phyloP scores from a whole-genome alignment of 1,140 invertebrate genomes.

The Drosophila pectinifera region DNA sequence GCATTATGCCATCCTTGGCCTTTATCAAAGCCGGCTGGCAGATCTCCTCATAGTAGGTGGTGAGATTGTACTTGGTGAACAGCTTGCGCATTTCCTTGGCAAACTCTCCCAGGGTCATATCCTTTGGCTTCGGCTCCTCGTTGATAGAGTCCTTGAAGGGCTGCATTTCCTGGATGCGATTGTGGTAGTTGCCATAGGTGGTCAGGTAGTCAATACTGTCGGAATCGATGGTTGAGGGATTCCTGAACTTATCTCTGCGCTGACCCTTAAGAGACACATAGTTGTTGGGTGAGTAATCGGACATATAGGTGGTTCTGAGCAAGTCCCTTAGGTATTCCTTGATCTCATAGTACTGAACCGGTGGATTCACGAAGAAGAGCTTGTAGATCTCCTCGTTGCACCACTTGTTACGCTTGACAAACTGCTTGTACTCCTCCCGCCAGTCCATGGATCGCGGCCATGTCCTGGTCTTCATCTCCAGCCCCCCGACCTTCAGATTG shows the following conservation, averaged over 20 bases:
- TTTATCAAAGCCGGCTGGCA: constrained; percentile 64
- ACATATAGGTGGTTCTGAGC: constrained; percentile 48
- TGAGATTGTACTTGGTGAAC: constrained; percentile 62
- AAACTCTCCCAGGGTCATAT: constrained; percentile 32
- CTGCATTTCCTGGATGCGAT: constrained; percentile 55
- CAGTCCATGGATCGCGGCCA: constrained; percentile 67
- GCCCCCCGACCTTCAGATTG: constrained; percentile 52
- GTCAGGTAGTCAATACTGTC: constrained; percentile 46
- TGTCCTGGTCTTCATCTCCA: constrained; percentile 42
- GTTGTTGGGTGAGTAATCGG: constrained; percentile 54
- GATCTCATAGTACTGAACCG: constrained; percentile 40
- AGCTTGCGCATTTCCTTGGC: constrained; percentile 60
- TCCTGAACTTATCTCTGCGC: background rate
- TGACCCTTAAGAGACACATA: constrained; percentile 47
- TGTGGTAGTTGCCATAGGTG: constrained; percentile 68
- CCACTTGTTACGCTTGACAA: constrained; percentile 58
- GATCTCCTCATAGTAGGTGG: constrained; percentile 61
- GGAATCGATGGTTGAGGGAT: background rate
- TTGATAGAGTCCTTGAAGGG: constrained; percentile 16
- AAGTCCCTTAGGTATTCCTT: constrained; percentile 50
- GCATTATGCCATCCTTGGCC: constrained; percentile 67
- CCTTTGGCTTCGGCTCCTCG: constrained; percentile 11
- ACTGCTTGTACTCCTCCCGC: constrained; percentile 68
- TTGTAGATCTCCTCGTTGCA: constrained; percentile 67
- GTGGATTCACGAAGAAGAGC: constrained; percentile 58